A percentile compares a stretch with the other conserved stretches of the same genome.
These are phyloP conservation scores for Drosophila mayaguana DNA, from an alignment of 2,888 invertebrate genomes.

Conservation along the genomic window DNA sequence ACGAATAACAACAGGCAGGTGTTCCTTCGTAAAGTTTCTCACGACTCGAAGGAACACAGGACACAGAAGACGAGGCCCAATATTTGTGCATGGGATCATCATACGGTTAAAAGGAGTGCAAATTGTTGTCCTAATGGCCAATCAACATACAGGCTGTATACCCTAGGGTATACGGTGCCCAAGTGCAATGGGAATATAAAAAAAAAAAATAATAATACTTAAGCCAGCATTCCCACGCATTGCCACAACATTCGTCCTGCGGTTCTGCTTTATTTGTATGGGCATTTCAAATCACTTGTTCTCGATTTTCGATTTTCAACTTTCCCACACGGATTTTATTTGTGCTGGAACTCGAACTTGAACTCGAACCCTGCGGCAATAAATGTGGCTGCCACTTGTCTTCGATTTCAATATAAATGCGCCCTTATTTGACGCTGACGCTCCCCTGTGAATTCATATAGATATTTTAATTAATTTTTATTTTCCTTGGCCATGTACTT, in stretches of 20 bases:
- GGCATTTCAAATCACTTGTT: constrained; percentile 74
- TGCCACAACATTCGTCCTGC: constrained; percentile 65
- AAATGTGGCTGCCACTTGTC: constrained; percentile 72
- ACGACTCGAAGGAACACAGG: constrained; percentile 73
- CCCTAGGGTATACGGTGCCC: constrained; percentile 24
- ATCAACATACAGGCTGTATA: constrained; percentile 66
- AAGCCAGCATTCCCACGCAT: constrained; percentile 72
- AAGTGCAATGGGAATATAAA: neutral
- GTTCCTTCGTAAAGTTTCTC: constrained; percentile 83
- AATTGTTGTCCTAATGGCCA: constrained; percentile 78
- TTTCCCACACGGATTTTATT: constrained; percentile 72
- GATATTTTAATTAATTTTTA: constrained; percentile 76
- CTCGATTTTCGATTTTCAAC: constrained; percentile 72
- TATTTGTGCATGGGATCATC: constrained; percentile 56
- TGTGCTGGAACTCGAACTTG: constrained; percentile 41
- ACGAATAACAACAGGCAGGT: constrained; percentile 82
- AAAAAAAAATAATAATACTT: constrained; percentile 1
- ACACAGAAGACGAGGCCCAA: constrained; percentile 35
- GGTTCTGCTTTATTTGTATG: constrained; percentile 54
- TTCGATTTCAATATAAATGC: constrained; percentile 60
- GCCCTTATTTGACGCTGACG: constrained; percentile 51
- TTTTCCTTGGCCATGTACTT: constrained; percentile 8
- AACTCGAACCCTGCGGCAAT: constrained; percentile 49
- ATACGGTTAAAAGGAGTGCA: constrained; percentile 74
- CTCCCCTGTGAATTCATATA: constrained; percentile 49